Percentiles rank a stretch among this genome's conserved stretches.
Evolutionary conservation across 2,797 vertebrate genomes (phyloP).

Genomic region (Mus spretus): DNA sequence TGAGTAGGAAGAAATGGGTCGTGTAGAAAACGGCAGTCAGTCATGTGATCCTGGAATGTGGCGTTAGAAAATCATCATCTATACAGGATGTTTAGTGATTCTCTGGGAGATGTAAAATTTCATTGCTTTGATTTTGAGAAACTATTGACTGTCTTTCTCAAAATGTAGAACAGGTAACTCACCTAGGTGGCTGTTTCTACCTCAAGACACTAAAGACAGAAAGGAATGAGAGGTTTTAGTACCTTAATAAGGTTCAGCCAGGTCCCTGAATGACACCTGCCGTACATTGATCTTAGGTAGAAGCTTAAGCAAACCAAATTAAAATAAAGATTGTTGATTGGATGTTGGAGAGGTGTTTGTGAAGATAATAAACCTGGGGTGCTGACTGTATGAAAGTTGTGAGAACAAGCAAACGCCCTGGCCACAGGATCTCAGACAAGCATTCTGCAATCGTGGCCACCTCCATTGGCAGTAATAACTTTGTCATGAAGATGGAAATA

Average conservation of each 20-base stretch:
- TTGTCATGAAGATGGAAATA: not conserved
- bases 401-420: not conserved
- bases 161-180: not conserved
- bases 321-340: not conserved
- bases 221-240: not conserved
- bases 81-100: not conserved
- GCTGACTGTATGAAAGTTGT: not conserved
- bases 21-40: not conserved
- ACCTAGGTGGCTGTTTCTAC: not conserved
- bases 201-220: not conserved
- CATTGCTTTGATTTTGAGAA: constrained; percentile 39
- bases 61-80: not conserved
- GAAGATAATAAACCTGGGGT: not conserved
- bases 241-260: not conserved
- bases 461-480: not conserved
- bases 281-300: not conserved
- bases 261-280: not conserved
- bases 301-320: not conserved
- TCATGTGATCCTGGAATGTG: not conserved
- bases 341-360: not conserved
- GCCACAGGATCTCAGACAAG: not conserved
- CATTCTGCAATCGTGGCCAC: not conserved
- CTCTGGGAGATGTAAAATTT: not conserved
- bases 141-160: not conserved
- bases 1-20: not conserved